A percentile compares a stretch with the other conserved stretches of the same genome.
These are phyloP conservation scores for Ditylenchus weischeri DNA, from an alignment of 2,888 invertebrate species.

Conservation along the genomic window DNA sequence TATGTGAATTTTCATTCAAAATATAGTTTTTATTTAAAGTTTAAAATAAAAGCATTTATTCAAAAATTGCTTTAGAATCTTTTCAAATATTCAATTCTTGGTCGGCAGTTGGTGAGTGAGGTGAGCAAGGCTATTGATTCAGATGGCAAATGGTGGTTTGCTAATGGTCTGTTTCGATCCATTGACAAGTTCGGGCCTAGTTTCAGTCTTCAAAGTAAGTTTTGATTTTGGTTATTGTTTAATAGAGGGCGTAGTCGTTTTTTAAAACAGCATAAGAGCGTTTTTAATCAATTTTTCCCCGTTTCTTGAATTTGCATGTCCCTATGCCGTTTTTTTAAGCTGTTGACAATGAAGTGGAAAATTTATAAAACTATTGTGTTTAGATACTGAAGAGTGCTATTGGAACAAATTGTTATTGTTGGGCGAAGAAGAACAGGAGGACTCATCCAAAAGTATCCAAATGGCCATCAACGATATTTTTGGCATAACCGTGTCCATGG, in stretches of 20 bases:
- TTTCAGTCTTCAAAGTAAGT: conserved; percentile 5
- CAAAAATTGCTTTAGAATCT: too few relatives aligned
- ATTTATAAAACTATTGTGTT: not conserved
- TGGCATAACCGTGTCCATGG: not conserved
- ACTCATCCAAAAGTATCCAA: not conserved
- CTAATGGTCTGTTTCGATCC: not conserved
- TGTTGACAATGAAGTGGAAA: not conserved
- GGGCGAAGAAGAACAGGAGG: not conserved
- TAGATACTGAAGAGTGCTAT: conserved; percentile 3
- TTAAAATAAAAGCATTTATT: too few relatives aligned
- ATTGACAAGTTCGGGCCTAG: conserved; percentile 5
- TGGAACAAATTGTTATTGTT: not conserved
- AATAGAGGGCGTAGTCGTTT: too few relatives aligned
- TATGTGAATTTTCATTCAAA: too few relatives aligned
- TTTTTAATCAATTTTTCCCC: too few relatives aligned
- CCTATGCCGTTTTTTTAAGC: not conserved
- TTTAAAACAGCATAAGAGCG: too few relatives aligned
- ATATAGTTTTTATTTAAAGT: too few relatives aligned
- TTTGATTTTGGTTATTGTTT: not conserved
- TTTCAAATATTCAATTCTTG: not conserved
- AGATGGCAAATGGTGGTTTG: conserved; percentile 5
- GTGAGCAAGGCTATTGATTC: conserved; percentile 10
- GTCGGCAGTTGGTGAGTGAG: not conserved
- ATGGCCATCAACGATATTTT: conserved; percentile 2
- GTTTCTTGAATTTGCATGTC: too few relatives aligned